Conservation (phyloP, 2,113 vertebrate genomes). For the Ameiurus melas region DNA sequence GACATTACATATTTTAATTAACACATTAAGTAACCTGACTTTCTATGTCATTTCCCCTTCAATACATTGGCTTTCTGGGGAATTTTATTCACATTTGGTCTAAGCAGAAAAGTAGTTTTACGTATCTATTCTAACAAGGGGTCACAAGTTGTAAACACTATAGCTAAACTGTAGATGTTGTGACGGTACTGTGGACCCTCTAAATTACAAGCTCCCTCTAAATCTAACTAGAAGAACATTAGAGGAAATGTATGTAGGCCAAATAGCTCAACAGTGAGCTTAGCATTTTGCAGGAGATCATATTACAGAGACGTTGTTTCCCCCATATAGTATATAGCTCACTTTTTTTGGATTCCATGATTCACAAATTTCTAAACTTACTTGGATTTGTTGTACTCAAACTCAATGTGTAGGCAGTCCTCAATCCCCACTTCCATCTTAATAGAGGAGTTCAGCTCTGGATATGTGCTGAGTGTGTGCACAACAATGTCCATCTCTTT, state of each 20-base stretch:
- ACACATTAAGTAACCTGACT: not conserved
- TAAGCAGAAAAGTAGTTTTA: not conserved
- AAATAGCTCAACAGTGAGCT: no score
- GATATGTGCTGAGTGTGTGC: slow-evolving; percentile 94
- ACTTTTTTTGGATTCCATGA: not conserved
- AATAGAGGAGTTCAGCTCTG: slow-evolving; percentile 96
- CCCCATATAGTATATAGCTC: not conserved
- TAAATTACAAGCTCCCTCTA: not conserved
- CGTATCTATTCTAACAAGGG: not conserved
- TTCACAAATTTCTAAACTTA: slow-evolving; percentile 67
- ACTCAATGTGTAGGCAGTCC: slow-evolving; percentile 98
- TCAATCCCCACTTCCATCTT: slow-evolving; percentile 99
- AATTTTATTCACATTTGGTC: not conserved
- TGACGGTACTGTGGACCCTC: not conserved
- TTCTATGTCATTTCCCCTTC: not conserved
- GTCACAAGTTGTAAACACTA: not conserved
- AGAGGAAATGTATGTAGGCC: not conserved
- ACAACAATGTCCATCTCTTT: slow-evolving; percentile 99
- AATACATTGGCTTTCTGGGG: not conserved
- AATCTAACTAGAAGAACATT: not conserved
- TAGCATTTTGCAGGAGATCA: not conserved
- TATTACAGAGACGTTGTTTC: not conserved
- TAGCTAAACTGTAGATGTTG: not conserved
- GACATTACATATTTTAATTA: not conserved
- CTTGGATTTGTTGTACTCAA: slow-evolving; percentile 99